These are phyloP conservation scores for Volucella inanis DNA, from an alignment of 2,888 invertebrate species.

Conservation along the genomic window DNA sequence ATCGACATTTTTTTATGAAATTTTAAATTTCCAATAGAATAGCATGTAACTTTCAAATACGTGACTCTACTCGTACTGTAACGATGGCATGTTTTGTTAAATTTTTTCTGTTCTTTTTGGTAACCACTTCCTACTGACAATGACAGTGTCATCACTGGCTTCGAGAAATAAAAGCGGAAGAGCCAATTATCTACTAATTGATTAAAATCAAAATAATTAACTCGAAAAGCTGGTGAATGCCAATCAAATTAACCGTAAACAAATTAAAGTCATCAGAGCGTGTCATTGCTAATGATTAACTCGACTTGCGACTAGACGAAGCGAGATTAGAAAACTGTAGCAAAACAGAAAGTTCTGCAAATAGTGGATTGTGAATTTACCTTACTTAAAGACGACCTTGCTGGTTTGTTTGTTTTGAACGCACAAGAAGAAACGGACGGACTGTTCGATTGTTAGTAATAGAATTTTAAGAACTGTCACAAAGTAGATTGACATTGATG, in stretches of 20 bases:
- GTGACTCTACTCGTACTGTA: constrained; percentile 46
- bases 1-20: constrained; percentile 11
- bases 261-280: constrained; percentile 50
- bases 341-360: constrained; percentile 1
- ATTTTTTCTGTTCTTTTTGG: constrained; percentile 5
- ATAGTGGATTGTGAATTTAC: constrained; percentile 13
- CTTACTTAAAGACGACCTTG: constrained; percentile 20
- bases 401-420: constrained; percentile 9
- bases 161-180: constrained; percentile 33
- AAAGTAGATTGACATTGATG: neutral
- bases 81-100: constrained; percentile 10
- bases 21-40: constrained; percentile 20
- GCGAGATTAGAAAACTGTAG: neutral
- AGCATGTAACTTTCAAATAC: constrained; percentile 44
- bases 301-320: neutral
- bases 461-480: neutral
- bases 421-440: neutral
- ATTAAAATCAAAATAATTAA: constrained; percentile 53
- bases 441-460: no score
- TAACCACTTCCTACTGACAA: constrained; percentile 24
- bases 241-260: constrained; percentile 59
- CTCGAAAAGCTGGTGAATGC: constrained; percentile 13
- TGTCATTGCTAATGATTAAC: constrained; percentile 36
- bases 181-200: constrained; percentile 47
- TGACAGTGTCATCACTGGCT: neutral